A percentile compares a stretch with the other conserved stretches of the same genome.
These are phyloP conservation scores for Cynocephalus volans DNA, from an alignment of 2,113 vertebrate species.

Conservation along the genomic window DNA sequence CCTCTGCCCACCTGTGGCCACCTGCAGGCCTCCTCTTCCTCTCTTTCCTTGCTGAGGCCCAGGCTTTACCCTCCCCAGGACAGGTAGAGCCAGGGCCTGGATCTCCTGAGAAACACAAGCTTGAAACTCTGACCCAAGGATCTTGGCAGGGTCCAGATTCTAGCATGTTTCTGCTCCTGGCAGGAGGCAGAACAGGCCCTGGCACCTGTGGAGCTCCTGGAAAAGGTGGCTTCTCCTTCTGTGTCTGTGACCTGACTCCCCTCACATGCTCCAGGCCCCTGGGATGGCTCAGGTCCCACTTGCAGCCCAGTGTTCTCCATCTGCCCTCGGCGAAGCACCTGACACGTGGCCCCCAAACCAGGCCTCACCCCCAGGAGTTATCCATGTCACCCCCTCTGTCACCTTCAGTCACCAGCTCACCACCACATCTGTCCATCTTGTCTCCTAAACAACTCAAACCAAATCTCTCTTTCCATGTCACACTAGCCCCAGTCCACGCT, in stretches of 20 bases:
- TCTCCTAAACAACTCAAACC: neutral
- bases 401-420: neutral
- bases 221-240: neutral
- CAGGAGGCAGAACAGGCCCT: neutral
- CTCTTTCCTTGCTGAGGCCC: neutral
- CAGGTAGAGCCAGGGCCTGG: neutral
- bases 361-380: neutral
- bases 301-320: no score
- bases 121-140: neutral
- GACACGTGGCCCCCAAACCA: neutral
- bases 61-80: neutral
- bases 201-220: neutral
- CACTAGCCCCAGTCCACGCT: neutral
- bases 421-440: neutral
- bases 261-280: neutral
- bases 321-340: neutral
- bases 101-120: neutral
- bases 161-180: neutral
- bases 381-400: neutral
- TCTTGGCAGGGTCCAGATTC: neutral
- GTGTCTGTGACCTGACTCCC: neutral
- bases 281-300: neutral
- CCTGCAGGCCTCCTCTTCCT: neutral
- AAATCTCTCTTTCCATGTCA: fast-evolving
- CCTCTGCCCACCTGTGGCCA: neutral